Base-by-base conservation (phyloP, 1,140 invertebrate species). In the Laupala kohalensis region DNA sequence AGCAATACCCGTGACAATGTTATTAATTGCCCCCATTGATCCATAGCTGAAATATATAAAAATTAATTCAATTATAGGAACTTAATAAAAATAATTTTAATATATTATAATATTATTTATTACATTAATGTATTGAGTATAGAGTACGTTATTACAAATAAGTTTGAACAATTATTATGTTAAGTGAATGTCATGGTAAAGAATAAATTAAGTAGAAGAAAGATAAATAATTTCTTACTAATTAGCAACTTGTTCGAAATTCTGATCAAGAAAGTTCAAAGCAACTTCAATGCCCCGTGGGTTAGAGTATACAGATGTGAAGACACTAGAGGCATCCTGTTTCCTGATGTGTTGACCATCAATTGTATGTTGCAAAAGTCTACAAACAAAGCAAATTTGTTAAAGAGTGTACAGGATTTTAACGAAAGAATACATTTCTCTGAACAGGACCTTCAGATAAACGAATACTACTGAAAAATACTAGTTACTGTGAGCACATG, bases 11-110 rank as follows among this genome's bases (percentile, higher is more conserved):
- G 68, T 69, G 29, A 80, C 73, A n/a, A 78, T 65, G n/a, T 63
- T 30, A 27, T 25, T 71, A 1, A 80, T 69, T 6, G 69, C 68
- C 2, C 72, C 23, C 78, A 77, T 79, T 5, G 71, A 74, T 6
- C 70, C 74, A n/a, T 76, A 78, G 69, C 79, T 80, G 67, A 72
- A 71, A 75, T 69, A 69, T 25, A 66, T 12, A 66, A 66, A n/a
- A 24, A 25, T 24, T 5, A 64, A 0, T 23, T 5, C n/a, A 0
- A 6, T 64, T 64, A 3, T 64, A 13, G n/a, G n/a, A n/a, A n/a
- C n/a, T n/a, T n/a, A n/a, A n/a, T n/a, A 53, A 9, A 53, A 53
- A 2, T 53, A 2, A 53, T 53, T 53, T 2, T 53, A 37, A 6
- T 37, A 15, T 37, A 37, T 37, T 37, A 37, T 37, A 15, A 2